phyloP scores from a whole-genome alignment of 2,113 vertebrate genomes.

The Mola mola region DNA sequence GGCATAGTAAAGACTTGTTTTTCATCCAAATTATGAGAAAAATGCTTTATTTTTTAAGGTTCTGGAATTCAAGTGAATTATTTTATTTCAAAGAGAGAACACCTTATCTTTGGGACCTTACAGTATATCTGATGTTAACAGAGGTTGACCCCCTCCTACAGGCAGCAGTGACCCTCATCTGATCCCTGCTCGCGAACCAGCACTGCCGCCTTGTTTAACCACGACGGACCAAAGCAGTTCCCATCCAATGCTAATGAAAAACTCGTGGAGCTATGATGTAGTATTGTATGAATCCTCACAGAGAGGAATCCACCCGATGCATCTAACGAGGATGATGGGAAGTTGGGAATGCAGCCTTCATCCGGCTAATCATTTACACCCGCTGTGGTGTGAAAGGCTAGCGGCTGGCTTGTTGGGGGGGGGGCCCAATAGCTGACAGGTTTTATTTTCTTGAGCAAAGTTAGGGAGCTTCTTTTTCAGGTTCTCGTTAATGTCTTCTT shows the following conservation, averaged over 20 bases:
- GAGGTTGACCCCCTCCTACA: not conserved
- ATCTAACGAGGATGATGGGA: not conserved
- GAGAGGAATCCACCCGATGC: constrained; percentile 9
- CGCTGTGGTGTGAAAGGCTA: not conserved
- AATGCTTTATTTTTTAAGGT: constrained; percentile 26
- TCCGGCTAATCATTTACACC: not conserved
- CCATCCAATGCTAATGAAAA: constrained; percentile 10
- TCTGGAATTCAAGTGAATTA: constrained; percentile 2
- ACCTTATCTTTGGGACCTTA: constrained; percentile 39
- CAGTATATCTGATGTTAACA: constrained; percentile 5
- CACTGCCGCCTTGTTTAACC: constrained; percentile 1
- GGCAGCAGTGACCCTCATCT: constrained; percentile 15
- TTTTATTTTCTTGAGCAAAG: too few relatives aligned
- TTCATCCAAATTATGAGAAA: constrained; percentile 13
- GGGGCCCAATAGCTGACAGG: too few relatives aligned
- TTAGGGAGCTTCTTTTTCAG: constrained; percentile 1
- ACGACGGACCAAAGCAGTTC: constrained; percentile 39
- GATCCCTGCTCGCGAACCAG: not conserved
- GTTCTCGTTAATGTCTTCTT: too few relatives aligned
- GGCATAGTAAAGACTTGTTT: constrained; percentile 41
- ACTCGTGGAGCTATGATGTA: too few relatives aligned
- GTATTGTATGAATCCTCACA: constrained; percentile 9
- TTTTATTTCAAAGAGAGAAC: constrained; percentile 33
- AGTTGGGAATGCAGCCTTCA: not conserved
- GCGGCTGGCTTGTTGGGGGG: too few relatives aligned